Percentiles rank a stretch among this genome's conserved stretches.
Conservation (phyloP, 2,888 invertebrate species). For the Harpagoxenus sublaevis region DNA sequence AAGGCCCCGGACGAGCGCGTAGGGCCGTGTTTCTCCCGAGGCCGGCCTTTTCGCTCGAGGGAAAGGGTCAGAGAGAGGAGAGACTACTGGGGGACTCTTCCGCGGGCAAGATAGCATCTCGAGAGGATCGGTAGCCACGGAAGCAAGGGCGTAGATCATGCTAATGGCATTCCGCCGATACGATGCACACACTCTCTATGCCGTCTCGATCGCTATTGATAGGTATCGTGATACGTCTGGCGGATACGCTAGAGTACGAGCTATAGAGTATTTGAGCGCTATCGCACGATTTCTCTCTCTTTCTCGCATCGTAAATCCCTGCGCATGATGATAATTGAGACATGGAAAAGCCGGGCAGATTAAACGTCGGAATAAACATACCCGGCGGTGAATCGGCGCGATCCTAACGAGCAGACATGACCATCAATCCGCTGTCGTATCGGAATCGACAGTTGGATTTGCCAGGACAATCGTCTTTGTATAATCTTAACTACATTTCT, state of each 20-base stretch:
- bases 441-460: conserved; percentile 1
- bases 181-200: conserved; percentile 43
- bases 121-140: conserved; percentile 81
- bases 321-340: conserved; percentile 44
- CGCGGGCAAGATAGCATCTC: conserved; percentile 77
- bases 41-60: conserved; percentile 30
- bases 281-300: conserved; percentile 1
- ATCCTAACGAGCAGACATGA: conserved; percentile 40
- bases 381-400: conserved; percentile 38
- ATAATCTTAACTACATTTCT: background rate
- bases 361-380: conserved; percentile 50
- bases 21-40: conserved; percentile 29
- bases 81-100: conserved; percentile 33
- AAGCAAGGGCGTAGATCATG: conserved; percentile 85
- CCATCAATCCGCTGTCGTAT: conserved; percentile 41
- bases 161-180: conserved; percentile 80
- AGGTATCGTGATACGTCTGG: conserved; percentile 32
- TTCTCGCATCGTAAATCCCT: conserved; percentile 38
- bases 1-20: conserved; percentile 70
- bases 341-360: conserved; percentile 47
- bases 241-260: background rate
- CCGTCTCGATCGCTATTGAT: conserved; percentile 69
- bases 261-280: background rate
- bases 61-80: conserved; percentile 21
- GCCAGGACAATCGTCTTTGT: background rate